phyloP scores from a whole-genome alignment of 64 coral and sea anemone species.

The Montipora capricornis region DNA sequence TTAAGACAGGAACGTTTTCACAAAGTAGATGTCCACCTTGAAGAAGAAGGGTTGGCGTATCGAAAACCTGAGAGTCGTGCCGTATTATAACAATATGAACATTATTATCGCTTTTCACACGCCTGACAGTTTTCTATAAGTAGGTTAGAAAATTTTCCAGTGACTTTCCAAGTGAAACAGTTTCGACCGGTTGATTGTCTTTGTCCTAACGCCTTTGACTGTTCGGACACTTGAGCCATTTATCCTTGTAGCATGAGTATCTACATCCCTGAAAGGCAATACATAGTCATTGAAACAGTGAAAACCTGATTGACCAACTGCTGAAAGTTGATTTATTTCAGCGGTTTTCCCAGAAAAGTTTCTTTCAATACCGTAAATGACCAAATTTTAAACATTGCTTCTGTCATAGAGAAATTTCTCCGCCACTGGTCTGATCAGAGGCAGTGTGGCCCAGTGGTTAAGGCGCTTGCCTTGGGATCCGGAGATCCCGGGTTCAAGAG shows the following conservation, averaged over 20 bases:
- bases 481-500: no score
- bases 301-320: conserved; percentile 46
- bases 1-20: background rate
- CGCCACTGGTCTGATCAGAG: conserved; percentile 41
- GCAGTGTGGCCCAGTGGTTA: background rate
- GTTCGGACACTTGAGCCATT: conserved; percentile 6
- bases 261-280: no score
- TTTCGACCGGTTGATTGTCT: background rate
- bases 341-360: conserved; percentile 55
- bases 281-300: conserved; percentile 11
- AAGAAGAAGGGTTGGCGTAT: conserved; percentile 18
- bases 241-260: conserved; percentile 22
- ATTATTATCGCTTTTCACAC: background rate
- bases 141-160: conserved; percentile 11
- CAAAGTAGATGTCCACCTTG: conserved; percentile 10
- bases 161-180: background rate
- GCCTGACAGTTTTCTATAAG: background rate
- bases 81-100: background rate
- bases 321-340: conserved; percentile 59
- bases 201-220: conserved; percentile 16
- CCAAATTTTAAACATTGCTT: background rate
- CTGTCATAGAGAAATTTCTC: conserved; percentile 48
- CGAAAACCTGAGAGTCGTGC: conserved; percentile 18
- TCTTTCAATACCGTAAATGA: conserved; percentile 75
- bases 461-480: no score